Percentiles rank a stretch among this genome's conserved stretches.
phyloP scores from a whole-genome alignment of 2,797 vertebrate genomes.

The Pipistrellus nathusii region DNA sequence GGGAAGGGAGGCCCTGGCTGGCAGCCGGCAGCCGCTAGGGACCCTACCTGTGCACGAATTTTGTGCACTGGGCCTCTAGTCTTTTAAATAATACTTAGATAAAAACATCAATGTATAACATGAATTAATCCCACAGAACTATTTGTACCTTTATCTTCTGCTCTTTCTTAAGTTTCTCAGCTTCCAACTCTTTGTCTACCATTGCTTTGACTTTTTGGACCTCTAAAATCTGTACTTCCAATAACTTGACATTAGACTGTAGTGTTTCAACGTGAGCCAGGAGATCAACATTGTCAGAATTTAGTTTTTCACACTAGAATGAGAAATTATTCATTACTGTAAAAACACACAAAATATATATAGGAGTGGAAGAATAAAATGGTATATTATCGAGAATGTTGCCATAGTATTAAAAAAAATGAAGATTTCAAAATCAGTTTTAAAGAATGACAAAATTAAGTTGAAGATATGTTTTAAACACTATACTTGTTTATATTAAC shows the following conservation, averaged over 20 bases:
- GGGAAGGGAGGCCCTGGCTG: too few relatives aligned
- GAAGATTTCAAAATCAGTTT: conserved; percentile 22
- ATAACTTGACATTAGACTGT: conserved; percentile 90
- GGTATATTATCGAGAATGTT: conserved; percentile 5
- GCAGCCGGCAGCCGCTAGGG: too few relatives aligned
- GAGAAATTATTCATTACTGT: conserved; percentile 54
- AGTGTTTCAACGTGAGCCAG: conserved; percentile 90
- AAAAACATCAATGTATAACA: neutral
- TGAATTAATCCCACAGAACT: neutral
- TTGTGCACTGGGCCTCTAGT: neutral
- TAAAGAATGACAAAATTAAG: conserved; percentile 45
- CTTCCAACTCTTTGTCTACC: conserved; percentile 93
- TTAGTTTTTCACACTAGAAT: conserved; percentile 91
- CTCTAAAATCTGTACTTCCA: conserved; percentile 94
- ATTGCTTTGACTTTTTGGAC: conserved; percentile 89
- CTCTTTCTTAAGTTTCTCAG: conserved; percentile 93
- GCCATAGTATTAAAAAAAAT: neutral
- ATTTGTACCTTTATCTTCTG: conserved; percentile 94
- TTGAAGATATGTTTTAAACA: conserved; percentile 18
- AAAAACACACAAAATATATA: conserved; percentile 29
- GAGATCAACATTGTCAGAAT: conserved; percentile 93
- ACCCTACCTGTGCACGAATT: too few relatives aligned
- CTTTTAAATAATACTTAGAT: conserved; percentile 8
- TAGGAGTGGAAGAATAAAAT: conserved; percentile 8
- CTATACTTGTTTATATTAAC: neutral